A percentile compares a stretch with the other conserved stretches of the same genome.
phyloP scores from a whole-genome alignment of 2,888 invertebrate genomes.

The Campaea margaritaria region DNA sequence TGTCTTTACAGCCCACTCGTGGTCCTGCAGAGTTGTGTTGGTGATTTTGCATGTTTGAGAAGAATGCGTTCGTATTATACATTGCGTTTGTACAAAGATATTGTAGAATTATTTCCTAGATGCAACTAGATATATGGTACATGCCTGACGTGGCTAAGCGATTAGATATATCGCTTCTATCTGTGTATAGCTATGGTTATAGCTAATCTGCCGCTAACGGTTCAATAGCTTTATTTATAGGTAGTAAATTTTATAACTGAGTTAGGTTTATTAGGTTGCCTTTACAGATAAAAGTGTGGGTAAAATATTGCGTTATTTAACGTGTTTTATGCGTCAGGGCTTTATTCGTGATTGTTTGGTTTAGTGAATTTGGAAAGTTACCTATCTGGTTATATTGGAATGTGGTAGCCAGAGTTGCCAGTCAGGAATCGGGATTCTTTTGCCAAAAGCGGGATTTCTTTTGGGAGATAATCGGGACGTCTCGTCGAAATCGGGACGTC shows the following conservation, averaged over 20 bases:
- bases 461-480: too few species aligned
- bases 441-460: too few species aligned
- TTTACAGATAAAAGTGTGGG: slow-evolving; percentile 44
- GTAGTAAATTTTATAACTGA: slow-evolving; percentile 76
- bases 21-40: slow-evolving; percentile 64
- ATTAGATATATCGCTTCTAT: slow-evolving; percentile 56
- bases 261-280: slow-evolving; percentile 68
- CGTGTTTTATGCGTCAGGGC: slow-evolving; percentile 31
- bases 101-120: slow-evolving; percentile 85
- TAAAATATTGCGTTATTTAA: slow-evolving; percentile 44
- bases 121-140: slow-evolving; percentile 54
- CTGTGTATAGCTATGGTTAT: slow-evolving; percentile 57
- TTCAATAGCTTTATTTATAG: slow-evolving; percentile 72
- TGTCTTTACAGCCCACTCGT: slow-evolving; percentile 51
- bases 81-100: slow-evolving; percentile 78
- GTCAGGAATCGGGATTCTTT: too few species aligned
- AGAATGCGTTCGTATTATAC: slow-evolving; percentile 81
- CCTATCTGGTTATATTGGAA: not conserved
- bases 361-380: slow-evolving; percentile 10
- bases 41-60: slow-evolving; percentile 83
- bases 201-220: slow-evolving; percentile 64
- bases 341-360: slow-evolving; percentile 45
- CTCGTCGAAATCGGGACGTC: too few species aligned
- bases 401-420: too few species aligned
- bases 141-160: slow-evolving; percentile 50